A percentile compares a stretch with the other conserved stretches of the same genome.
Conservation (phyloP, 2,797 vertebrate species). For the Antrozous pallidus region DNA sequence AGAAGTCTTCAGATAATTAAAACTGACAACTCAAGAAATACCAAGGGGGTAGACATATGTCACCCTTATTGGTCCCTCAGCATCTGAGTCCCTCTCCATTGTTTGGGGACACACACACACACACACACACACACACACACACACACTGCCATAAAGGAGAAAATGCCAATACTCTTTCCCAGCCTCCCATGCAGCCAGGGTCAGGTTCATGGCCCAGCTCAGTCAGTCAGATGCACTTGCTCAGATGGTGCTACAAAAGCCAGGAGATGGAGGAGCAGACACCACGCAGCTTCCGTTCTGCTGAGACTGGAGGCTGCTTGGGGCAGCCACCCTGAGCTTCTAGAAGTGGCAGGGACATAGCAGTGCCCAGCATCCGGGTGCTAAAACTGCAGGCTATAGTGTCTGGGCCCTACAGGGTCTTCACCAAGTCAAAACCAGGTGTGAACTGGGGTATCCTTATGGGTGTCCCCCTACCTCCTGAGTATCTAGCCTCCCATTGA, state of each 20-base stretch:
- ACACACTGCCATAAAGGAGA: not conserved
- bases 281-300: not conserved
- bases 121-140: no score
- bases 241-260: not conserved
- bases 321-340: not conserved
- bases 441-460: not conserved
- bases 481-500: not conserved
- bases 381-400: not conserved
- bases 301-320: not conserved
- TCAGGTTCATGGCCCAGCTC: not conserved
- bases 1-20: not conserved
- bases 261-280: not conserved
- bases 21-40: not conserved
- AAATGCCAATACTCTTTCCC: not conserved
- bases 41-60: not conserved
- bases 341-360: not conserved
- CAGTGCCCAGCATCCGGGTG: not conserved
- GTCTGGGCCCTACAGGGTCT: not conserved
- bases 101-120: not conserved
- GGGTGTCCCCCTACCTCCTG: no score
- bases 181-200: not conserved
- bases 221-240: fast-evolving
- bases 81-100: no score
- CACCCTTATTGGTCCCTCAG: not conserved
- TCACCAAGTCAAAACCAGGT: not conserved